Evolutionary conservation across 2,888 invertebrate genomes (phyloP), one percentile per base, ranked within the genome.

Genomic region (Archips xylosteana): DNA sequence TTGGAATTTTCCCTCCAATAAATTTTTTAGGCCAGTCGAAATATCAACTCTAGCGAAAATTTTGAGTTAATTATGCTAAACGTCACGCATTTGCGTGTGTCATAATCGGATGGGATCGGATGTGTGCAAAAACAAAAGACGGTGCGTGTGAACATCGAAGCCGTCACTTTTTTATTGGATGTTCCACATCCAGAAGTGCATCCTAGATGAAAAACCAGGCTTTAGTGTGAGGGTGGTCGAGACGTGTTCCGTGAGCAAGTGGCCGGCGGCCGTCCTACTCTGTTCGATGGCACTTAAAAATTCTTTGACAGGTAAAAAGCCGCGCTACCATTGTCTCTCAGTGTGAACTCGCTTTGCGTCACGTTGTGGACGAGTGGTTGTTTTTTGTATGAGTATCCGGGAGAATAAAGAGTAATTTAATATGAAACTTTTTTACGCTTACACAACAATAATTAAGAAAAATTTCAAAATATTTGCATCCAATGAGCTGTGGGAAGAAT

Each of bases 221-320:
- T 49, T 62, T 42, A 15, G 34, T 47, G 78, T 77, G 78, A 82
- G 82, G 67, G 75, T 71, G 78, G 61, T 83, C 77, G 83, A 89
- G 86, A 86, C 85, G 80, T 82, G 87, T 85, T 87, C 82, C 92
- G 92, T 92, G 92, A 87, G 89, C 85, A 92, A 92, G 93, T 92
- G 91, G 89, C 86, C 82, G 81, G 78, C 78, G 81, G 82, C 81
- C 83, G 83, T 81, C 78, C 81, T 85, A 86, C 89, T 89, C 89
- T 81, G 78, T 84, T 91, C 90, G 86, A 92, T 91, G 89, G 82
- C 87, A 85, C 93, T 93, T 89, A 81, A 88, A 86, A 85, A 88
- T 88, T 91, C 92, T 92, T 92, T 91, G 91, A 92, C 89, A 88
- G 87, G 88, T 87, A 87, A 85, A 88, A 82, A 78, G 78, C 81